These are phyloP conservation scores for Lasioglossum morio DNA, from an alignment of 2,888 invertebrate genomes.

Conservation along the genomic window DNA sequence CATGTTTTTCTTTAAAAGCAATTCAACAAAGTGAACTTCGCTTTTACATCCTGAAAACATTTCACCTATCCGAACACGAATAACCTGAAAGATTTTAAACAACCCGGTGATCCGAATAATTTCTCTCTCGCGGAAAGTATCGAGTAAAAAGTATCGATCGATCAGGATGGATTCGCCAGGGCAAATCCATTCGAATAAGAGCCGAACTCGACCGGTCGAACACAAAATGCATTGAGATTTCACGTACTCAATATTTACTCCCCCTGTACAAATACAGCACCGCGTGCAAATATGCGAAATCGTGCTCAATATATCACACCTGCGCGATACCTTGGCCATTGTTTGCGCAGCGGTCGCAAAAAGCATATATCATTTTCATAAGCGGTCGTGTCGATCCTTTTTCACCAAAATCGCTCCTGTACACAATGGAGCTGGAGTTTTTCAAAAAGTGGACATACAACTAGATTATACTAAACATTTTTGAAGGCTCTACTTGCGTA, in stretches of 20 bases:
- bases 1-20: neutral
- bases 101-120: neutral
- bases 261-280: neutral
- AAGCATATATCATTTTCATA: slow-evolving; percentile 10
- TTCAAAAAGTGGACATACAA: neutral
- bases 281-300: neutral
- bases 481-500: too few relatives aligned
- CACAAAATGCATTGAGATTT: slow-evolving; percentile 3
- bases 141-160: neutral
- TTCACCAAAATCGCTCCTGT: neutral
- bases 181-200: neutral
- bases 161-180: neutral
- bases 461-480: neutral
- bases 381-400: neutral
- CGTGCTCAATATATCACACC: neutral
- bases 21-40: neutral
- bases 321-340: slow-evolving; percentile 4
- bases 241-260: slow-evolving; percentile 18
- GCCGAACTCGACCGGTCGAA: neutral
- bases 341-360: neutral
- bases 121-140: neutral
- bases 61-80: neutral
- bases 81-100: neutral
- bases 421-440: neutral
- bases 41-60: neutral